Evolutionary conservation across 2,113 vertebrate species (phyloP).

Genomic region (Connochaetes taurinus): DNA sequence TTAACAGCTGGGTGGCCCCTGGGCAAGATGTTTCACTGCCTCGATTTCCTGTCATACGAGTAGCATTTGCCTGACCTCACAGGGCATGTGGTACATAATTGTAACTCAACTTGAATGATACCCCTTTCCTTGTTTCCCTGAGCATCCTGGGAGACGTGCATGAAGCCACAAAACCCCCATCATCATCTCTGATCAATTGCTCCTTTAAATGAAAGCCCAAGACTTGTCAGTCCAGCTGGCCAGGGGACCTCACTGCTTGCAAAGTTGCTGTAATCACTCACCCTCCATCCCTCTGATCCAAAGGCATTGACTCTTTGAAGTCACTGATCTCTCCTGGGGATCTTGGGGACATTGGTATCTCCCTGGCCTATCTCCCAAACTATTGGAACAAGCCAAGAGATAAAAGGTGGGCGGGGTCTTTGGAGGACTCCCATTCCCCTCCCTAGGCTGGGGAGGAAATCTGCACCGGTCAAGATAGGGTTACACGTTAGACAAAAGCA

Average conservation of each 20-base stretch:
- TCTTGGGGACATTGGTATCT: not conserved
- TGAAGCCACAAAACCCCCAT: not conserved
- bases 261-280: not conserved
- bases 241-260: not conserved
- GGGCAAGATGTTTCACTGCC: not conserved
- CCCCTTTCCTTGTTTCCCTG: not conserved
- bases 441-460: not conserved
- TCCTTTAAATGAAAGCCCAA: not conserved
- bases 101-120: not conserved
- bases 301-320: conserved; percentile 7
- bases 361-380: conserved; percentile 22
- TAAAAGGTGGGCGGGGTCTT: not conserved
- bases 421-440: not conserved
- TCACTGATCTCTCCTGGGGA: not conserved
- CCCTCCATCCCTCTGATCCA: not conserved
- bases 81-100: not conserved
- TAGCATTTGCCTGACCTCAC: too few species aligned
- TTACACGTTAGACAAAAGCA: not conserved
- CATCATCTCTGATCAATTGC: not conserved
- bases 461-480: not conserved
- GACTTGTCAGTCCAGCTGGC: not conserved
- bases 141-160: not conserved
- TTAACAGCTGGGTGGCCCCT: not conserved
- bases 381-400: not conserved
- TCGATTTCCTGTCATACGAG: not conserved